Evolutionary conservation across 2,113 vertebrate genomes (phyloP).

Genomic region (Noturus placidus): DNA sequence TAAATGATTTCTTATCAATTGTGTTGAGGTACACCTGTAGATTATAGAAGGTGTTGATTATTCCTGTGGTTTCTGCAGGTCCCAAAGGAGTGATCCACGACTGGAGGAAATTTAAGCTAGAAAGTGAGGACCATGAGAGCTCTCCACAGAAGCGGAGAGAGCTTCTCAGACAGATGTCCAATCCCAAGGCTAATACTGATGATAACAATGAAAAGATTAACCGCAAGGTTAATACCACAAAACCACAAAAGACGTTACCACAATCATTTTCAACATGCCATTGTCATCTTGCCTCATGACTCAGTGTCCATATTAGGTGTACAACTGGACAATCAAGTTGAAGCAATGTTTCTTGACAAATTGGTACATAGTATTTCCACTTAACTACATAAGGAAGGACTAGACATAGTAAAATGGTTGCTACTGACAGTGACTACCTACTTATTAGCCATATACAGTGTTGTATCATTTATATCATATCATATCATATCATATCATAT

Average conservation of each 20-base stretch:
- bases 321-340: not conserved
- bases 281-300: not conserved
- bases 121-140: conserved; percentile 84
- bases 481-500: too few species aligned
- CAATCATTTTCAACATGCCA: not conserved
- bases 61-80: conserved; percentile 67
- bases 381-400: not conserved
- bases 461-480: too few species aligned
- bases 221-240: conserved; percentile 82
- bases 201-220: conserved; percentile 75
- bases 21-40: not conserved
- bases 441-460: too few species aligned
- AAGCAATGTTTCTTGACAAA: not conserved
- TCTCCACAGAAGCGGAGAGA: conserved; percentile 82
- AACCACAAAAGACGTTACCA: not conserved
- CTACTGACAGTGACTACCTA: not conserved
- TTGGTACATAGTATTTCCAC: not conserved
- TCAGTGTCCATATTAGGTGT: not conserved
- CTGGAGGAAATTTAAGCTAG: conserved; percentile 96
- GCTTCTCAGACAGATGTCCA: conserved; percentile 91
- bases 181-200: conserved; percentile 71
- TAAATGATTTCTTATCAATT: not conserved
- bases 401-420: not conserved
- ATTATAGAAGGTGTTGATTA: not conserved
- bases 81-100: conserved; percentile 97